Percentiles rank a stretch among this genome's conserved stretches.
Evolutionary conservation across 1,140 invertebrate genomes (phyloP).

Genomic region (Prorops nasuta): DNA sequence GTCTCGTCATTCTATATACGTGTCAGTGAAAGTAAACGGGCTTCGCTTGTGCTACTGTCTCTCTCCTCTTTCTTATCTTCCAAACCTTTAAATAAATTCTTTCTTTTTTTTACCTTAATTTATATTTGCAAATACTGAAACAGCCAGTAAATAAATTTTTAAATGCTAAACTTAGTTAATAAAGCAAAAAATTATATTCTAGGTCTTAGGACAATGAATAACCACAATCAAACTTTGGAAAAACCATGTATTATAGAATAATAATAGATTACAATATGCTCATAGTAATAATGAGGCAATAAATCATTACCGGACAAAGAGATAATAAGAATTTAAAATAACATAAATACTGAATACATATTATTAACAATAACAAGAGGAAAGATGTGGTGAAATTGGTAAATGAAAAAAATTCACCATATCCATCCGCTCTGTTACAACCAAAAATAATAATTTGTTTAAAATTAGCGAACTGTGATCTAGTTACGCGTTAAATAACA

Average conservation of each 20-base stretch:
- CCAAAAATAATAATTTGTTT: too few species aligned
- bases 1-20: not conserved
- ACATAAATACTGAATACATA: constrained; percentile 42
- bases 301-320: constrained; percentile 30
- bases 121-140: too few species aligned
- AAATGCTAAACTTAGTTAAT: too few species aligned
- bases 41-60: not conserved
- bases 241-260: constrained; percentile 39
- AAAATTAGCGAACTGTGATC: too few species aligned
- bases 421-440: constrained; percentile 7
- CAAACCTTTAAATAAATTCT: too few species aligned
- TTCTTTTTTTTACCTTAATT: too few species aligned
- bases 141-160: too few species aligned
- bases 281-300: constrained; percentile 28
- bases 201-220: too few species aligned
- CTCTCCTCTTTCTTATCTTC: too few species aligned
- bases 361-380: constrained; percentile 35
- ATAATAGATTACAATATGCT: constrained; percentile 34
- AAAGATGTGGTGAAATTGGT: constrained; percentile 14
- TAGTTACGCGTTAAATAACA: too few species aligned
- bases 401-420: constrained; percentile 19
- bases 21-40: constrained; percentile 26
- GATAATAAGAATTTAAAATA: constrained; percentile 31
- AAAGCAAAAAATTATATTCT: too few species aligned
- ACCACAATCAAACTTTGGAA: constrained; percentile 21